Conservation (phyloP, 2,888 invertebrate genomes). For the Drosophila suboccidentalis region DNA sequence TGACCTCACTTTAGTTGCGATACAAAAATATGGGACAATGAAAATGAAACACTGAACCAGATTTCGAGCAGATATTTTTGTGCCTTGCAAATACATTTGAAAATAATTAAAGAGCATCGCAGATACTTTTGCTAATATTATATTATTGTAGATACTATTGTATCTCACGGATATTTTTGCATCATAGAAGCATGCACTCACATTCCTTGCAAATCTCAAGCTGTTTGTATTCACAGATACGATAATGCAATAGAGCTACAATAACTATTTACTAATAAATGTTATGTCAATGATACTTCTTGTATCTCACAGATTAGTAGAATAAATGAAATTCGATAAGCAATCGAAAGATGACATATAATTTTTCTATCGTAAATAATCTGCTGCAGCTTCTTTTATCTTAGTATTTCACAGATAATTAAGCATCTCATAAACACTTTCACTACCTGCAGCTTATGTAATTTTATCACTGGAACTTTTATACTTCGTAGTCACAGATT, state of each 20-base stretch:
- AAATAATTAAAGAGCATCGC: too few species aligned
- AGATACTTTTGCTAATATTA: not conserved
- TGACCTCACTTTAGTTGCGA: conserved; percentile 35
- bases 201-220: too few species aligned
- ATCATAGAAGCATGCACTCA: too few species aligned
- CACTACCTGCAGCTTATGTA: not conserved
- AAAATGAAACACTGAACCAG: not conserved
- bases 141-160: not conserved
- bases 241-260: too few species aligned
- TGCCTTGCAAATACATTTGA: too few species aligned
- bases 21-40: not conserved
- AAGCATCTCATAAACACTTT: not conserved
- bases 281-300: too few species aligned
- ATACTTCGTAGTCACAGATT: not conserved
- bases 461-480: not conserved
- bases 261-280: too few species aligned
- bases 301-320: too few species aligned
- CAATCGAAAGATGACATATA: too few species aligned
- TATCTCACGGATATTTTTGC: not conserved
- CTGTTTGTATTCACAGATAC: not conserved
- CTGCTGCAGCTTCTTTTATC: not conserved
- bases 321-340: too few species aligned
- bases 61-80: not conserved
- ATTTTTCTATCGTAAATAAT: not conserved
- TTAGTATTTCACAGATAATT: not conserved